Conservation (phyloP, 2,113 vertebrate species). For the Tachysurus fulvidraco region DNA sequence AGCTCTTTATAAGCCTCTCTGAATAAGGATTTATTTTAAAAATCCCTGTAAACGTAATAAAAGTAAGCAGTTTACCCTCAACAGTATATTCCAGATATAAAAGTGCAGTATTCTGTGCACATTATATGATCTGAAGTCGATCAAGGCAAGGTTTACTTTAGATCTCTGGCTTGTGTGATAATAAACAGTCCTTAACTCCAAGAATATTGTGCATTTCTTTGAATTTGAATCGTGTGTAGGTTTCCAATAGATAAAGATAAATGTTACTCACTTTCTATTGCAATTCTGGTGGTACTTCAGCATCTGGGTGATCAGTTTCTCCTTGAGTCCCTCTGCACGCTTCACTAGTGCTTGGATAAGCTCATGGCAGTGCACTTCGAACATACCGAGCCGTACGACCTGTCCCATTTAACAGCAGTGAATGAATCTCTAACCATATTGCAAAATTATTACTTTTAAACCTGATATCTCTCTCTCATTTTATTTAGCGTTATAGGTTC, state of each 20-base stretch:
- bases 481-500: not conserved
- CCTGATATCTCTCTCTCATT: not conserved
- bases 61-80: not conserved
- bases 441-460: not conserved
- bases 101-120: not conserved
- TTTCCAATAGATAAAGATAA: not conserved
- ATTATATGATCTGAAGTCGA: not conserved
- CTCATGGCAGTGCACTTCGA: slow-evolving; percentile 82
- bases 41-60: no score
- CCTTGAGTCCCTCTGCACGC: slow-evolving; percentile 72
- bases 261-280: slow-evolving; percentile 67
- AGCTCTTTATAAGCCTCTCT: not conserved
- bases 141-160: not conserved
- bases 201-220: not conserved
- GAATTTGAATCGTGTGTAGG: not conserved
- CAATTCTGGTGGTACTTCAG: slow-evolving; percentile 75
- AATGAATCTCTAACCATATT: not conserved
- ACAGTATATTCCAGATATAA: not conserved
- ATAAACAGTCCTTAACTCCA: not conserved
- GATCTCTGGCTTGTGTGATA: not conserved
- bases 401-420: slow-evolving; percentile 51
- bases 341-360: slow-evolving; percentile 77
- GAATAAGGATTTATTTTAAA: no score
- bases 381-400: slow-evolving; percentile 82
- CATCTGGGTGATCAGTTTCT: slow-evolving; percentile 75